A percentile compares a stretch with the other conserved stretches of the same genome.
phyloP scores from a whole-genome alignment of 2,113 vertebrate species.

The Azemiops feae region DNA sequence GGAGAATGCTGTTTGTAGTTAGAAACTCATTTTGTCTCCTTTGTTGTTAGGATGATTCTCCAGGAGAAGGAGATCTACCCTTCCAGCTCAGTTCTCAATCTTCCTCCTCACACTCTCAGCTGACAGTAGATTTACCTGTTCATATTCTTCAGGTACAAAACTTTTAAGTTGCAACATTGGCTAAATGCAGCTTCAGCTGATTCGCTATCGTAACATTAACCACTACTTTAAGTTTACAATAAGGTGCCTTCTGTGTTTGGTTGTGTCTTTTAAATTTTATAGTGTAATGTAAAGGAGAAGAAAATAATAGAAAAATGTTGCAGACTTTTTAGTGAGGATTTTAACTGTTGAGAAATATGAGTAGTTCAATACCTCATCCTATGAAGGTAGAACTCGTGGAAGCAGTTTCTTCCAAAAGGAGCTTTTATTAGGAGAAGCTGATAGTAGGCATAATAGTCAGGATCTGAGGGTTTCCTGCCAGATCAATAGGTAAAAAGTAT shows the following conservation, averaged over 20 bases:
- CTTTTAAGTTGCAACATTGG: conserved; percentile 17
- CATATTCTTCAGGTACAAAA: conserved; percentile 86
- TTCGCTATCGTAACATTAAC: neutral
- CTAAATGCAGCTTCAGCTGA: neutral
- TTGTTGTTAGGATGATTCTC: conserved; percentile 80
- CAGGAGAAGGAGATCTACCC: conserved; percentile 83
- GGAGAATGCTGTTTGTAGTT: neutral
- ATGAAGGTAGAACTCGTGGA: no score
- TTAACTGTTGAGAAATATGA: neutral
- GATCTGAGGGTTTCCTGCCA: no score
- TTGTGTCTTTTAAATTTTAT: neutral
- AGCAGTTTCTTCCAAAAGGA: no score
- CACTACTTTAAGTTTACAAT: neutral
- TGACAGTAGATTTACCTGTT: conserved; percentile 88
- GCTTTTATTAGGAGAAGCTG: no score
- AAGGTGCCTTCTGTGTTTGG: neutral
- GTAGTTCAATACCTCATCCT: no score
- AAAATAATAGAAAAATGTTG: neutral
- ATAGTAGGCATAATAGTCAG: no score
- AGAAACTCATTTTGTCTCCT: conserved; percentile 17
- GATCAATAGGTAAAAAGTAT: no score
- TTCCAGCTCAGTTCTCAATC: conserved; percentile 86
- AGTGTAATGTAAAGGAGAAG: neutral
- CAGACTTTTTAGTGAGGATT: neutral
- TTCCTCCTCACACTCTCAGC: conserved; percentile 82